phyloP scores from a whole-genome alignment of 2,113 vertebrate genomes.

The Orcinus orca region DNA sequence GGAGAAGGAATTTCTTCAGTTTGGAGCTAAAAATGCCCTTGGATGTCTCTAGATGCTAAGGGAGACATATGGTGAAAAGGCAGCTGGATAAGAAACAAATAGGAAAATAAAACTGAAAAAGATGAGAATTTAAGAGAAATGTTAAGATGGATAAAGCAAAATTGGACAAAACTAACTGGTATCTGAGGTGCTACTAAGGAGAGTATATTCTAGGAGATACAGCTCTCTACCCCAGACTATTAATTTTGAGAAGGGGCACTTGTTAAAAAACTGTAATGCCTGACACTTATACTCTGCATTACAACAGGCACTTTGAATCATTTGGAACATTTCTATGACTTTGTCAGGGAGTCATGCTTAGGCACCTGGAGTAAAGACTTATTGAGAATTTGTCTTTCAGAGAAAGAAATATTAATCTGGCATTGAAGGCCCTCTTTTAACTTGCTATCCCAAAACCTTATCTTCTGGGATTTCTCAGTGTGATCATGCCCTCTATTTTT shows the following conservation, averaged over 20 bases:
- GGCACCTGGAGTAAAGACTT: not conserved
- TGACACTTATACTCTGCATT: not conserved
- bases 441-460: not conserved
- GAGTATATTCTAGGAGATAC: not conserved
- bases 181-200: not conserved
- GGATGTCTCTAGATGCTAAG: not conserved
- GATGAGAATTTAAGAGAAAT: conserved; percentile 15
- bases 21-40: not conserved
- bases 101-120: conserved; percentile 6
- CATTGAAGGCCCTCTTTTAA: not conserved
- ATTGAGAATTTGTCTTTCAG: not conserved
- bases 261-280: not conserved
- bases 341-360: not conserved
- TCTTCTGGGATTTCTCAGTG: not conserved
- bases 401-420: not conserved
- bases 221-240: not conserved
- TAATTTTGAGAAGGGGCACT: not conserved
- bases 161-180: not conserved
- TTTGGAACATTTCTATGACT: not conserved
- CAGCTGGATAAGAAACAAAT: not conserved
- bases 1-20: not conserved
- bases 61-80: not conserved
- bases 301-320: not conserved
- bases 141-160: not conserved
- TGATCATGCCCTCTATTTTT: not conserved